Conservation (phyloP, 2,113 vertebrate species). For the Lamprologus tigripictilis region DNA sequence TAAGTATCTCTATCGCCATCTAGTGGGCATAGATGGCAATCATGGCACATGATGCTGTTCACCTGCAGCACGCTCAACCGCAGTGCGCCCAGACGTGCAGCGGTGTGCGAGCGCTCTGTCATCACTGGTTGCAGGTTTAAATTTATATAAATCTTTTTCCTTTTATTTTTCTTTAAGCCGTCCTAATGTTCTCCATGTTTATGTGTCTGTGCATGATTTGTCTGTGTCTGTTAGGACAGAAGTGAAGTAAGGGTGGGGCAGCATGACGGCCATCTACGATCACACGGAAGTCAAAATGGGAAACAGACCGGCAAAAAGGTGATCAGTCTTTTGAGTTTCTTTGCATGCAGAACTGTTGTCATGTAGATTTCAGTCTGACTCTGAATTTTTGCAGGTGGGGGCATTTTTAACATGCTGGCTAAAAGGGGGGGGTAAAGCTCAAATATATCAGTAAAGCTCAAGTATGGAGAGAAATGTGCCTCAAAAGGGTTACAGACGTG, state of each 20-base stretch:
- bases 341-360: neutral
- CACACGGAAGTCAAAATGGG: neutral
- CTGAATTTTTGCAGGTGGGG: neutral
- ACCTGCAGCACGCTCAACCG: neutral
- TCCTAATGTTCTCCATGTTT: neutral
- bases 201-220: neutral
- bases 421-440: neutral
- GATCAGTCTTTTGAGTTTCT: neutral
- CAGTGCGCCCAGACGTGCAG: rapidly evolving
- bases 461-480: neutral
- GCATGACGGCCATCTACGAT: constrained; percentile 31
- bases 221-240: constrained; percentile 80
- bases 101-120: neutral
- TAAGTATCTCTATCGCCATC: neutral
- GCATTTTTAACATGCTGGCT: neutral
- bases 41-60: neutral
- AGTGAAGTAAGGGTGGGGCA: constrained; percentile 75
- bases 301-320: constrained; percentile 13
- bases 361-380: neutral
- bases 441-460: neutral
- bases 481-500: neutral
- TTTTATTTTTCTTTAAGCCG: neutral
- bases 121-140: neutral
- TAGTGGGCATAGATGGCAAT: neutral
- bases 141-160: rapidly evolving